Percentiles rank a stretch among this genome's conserved stretches.
phyloP scores from a whole-genome alignment of 2,797 vertebrate species.

The Mastacembelus armatus region DNA sequence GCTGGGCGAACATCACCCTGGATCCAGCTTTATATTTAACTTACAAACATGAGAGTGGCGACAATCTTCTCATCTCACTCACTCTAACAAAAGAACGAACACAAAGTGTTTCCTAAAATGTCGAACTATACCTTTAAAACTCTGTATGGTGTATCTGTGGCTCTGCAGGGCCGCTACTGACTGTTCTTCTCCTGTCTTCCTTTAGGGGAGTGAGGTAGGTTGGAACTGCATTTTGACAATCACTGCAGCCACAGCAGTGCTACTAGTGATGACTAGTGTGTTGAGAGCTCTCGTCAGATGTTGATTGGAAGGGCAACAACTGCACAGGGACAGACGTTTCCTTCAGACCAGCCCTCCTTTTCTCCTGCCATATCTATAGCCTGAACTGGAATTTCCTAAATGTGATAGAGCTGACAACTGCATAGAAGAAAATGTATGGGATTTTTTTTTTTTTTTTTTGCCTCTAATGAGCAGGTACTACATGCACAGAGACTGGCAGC shows the following conservation, averaged over 20 bases:
- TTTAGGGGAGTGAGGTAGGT: constrained; percentile 82
- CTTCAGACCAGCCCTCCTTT: constrained; percentile 61
- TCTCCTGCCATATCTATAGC: constrained; percentile 59
- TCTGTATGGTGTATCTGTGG: background rate
- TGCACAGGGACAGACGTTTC: constrained; percentile 57
- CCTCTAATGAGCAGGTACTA: constrained; percentile 54
- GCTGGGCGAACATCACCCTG: background rate
- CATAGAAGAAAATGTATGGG: constrained; percentile 30
- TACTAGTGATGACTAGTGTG: constrained; percentile 77
- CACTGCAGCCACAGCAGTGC: constrained; percentile 80
- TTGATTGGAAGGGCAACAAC: constrained; percentile 72
- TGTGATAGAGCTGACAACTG: constrained; percentile 37
- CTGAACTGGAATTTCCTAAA: constrained; percentile 50
- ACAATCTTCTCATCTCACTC: constrained; percentile 20
- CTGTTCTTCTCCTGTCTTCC: constrained; percentile 53
- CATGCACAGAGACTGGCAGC: constrained; percentile 25
- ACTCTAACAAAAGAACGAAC: constrained; percentile 5
- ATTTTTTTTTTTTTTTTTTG: constrained; percentile 15
- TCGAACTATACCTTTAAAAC: constrained; percentile 14
- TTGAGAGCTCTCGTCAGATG: constrained; percentile 78
- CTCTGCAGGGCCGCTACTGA: constrained; percentile 22
- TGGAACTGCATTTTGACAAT: constrained; percentile 84
- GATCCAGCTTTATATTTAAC: background rate
- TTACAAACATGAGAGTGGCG: too few relatives aligned
- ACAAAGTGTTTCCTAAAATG: constrained; percentile 28